Conservation (phyloP, 2,888 invertebrate species). For the Heliconius ismenius region DNA sequence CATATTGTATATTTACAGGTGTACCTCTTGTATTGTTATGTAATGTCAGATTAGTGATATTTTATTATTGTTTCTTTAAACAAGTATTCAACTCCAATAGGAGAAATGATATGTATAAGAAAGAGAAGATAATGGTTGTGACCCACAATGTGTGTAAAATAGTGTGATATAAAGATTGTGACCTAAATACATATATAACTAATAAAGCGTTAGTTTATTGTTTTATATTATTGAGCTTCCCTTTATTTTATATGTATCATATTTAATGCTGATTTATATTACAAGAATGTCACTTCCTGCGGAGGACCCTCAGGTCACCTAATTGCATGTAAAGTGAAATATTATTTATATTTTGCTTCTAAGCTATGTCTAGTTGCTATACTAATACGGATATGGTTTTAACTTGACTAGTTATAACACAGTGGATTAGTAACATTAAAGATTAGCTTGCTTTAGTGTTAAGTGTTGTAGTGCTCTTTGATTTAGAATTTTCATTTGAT, state of each 20-base stretch:
- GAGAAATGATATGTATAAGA: conserved; percentile 13
- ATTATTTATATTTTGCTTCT: conserved; percentile 43
- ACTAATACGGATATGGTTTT: conserved; percentile 69
- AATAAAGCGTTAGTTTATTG: conserved; percentile 79
- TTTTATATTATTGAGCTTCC: conserved; percentile 64
- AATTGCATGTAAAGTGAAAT: conserved; percentile 38
- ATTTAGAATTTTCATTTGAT: conserved; percentile 62
- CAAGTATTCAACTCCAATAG: not conserved
- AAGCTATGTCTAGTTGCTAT: conserved; percentile 56
- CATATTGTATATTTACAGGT: not conserved
- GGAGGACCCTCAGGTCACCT: conserved; percentile 44
- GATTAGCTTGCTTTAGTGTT: conserved; percentile 75
- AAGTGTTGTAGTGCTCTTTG: conserved; percentile 70
- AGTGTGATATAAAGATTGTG: conserved; percentile 36
- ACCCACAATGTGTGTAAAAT: conserved; percentile 14
- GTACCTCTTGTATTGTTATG: not conserved
- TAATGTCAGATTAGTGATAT: not conserved
- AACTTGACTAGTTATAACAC: conserved; percentile 70
- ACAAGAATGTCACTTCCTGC: conserved; percentile 22
- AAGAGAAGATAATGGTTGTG: conserved; percentile 53
- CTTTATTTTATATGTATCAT: conserved; percentile 41
- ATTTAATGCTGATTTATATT: conserved; percentile 38
- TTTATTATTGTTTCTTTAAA: not conserved
- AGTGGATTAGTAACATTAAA: conserved; percentile 47
- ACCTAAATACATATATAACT: conserved; percentile 39